These are phyloP conservation scores for Ptiloglossa arizonensis DNA, from an alignment of 1,140 invertebrate genomes.

Conservation along the genomic window DNA sequence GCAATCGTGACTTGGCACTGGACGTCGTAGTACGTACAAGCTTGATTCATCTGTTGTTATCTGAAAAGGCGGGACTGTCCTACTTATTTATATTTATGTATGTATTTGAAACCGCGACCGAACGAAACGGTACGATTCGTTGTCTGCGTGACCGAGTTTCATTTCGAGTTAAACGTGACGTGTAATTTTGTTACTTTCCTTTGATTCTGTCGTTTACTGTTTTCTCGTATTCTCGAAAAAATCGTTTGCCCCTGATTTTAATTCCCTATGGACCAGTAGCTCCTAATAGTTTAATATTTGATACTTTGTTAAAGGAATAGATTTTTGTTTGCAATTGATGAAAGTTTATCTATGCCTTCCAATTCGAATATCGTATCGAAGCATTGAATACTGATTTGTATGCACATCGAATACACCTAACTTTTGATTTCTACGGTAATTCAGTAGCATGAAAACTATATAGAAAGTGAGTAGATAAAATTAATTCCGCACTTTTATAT, in stretches of 20 bases:
- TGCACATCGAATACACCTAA: neutral
- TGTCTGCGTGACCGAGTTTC: constrained; percentile 19
- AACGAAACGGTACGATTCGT: constrained; percentile 8
- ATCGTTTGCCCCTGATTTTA: neutral
- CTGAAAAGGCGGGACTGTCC: constrained; percentile 18
- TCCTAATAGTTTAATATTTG: no score
- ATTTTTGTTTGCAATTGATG: no score
- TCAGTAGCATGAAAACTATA: no score
- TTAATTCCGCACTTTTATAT: no score
- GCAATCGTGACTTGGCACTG: constrained; percentile 23
- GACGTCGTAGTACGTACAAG: neutral
- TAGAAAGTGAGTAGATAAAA: no score
- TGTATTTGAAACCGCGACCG: constrained; percentile 18
- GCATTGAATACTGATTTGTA: neutral
- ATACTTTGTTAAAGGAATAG: no score
- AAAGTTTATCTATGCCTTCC: no score
- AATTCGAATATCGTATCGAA: neutral
- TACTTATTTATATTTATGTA: constrained; percentile 47
- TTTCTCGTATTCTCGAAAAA: neutral
- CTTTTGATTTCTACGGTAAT: no score
- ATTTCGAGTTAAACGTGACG: neutral
- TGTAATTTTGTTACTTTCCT: neutral
- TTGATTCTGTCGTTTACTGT: neutral
- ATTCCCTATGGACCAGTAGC: neutral
- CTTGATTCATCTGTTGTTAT: constrained; percentile 35